Percentiles rank a stretch among this genome's conserved stretches.
Evolutionary conservation across 2,113 vertebrate genomes (phyloP).

Genomic region (Gambusia affinis): DNA sequence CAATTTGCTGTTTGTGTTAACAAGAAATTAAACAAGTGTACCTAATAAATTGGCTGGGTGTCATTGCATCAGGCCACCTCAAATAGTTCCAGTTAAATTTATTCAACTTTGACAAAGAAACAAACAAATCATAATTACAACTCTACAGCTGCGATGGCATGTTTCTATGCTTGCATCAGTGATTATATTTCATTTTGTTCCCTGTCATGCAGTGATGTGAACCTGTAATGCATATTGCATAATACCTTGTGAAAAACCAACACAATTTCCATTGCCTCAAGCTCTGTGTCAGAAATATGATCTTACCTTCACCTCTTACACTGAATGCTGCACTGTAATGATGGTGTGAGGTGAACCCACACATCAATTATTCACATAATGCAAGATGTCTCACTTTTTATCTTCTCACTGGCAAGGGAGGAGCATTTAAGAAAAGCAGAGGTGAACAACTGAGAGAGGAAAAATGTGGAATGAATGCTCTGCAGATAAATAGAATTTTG

Average conservation of each 20-base stretch:
- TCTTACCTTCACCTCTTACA: constrained; percentile 70
- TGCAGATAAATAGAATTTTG: constrained; percentile 61
- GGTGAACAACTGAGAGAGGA: constrained; percentile 29
- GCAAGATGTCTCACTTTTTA: constrained; percentile 67
- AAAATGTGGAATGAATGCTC: constrained; percentile 37
- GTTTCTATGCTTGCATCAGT: constrained; percentile 1
- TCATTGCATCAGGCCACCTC: background rate
- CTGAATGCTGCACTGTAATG: constrained; percentile 62
- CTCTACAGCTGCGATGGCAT: constrained; percentile 12
- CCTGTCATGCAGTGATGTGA: constrained; percentile 51
- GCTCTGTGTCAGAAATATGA: constrained; percentile 71
- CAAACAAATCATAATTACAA: background rate
- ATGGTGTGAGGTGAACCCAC: constrained; percentile 70
- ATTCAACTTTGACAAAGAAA: background rate
- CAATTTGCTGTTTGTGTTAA: background rate
- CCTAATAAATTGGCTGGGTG: background rate
- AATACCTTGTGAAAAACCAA: constrained; percentile 60
- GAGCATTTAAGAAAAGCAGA: constrained; percentile 56
- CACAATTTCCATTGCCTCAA: constrained; percentile 63
- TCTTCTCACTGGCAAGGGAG: constrained; percentile 55
- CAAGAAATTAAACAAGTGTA: background rate
- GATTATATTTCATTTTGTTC: constrained; percentile 31
- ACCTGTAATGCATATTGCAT: constrained; percentile 45
- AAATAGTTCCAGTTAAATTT: background rate
- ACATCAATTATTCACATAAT: constrained; percentile 77